A percentile compares a stretch with the other conserved stretches of the same genome.
Conservation (phyloP, 2,113 vertebrate species). For the Sardina pilchardus region DNA sequence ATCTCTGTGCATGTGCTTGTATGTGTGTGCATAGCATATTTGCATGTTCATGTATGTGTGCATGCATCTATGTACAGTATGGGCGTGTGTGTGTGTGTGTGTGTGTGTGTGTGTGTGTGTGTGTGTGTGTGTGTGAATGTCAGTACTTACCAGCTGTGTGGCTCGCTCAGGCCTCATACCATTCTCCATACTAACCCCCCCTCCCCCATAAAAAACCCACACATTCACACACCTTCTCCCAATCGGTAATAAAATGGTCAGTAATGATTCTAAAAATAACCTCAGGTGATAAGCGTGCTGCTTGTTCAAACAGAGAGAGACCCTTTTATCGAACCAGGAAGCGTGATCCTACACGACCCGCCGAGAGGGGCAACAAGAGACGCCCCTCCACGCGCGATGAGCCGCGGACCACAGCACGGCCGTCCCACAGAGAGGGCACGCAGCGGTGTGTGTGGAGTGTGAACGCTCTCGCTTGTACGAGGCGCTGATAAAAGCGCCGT, state of each 20-base stretch:
- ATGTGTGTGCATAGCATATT: background rate
- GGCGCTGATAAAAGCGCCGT: constrained; percentile 19
- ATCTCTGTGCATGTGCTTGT: background rate
- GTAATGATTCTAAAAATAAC: background rate
- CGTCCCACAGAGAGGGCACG: background rate
- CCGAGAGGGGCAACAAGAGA: background rate
- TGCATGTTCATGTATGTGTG: background rate
- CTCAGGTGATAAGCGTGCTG: background rate
- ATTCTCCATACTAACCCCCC: no score
- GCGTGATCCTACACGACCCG: background rate
- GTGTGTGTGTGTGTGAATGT: background rate
- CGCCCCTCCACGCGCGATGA: background rate
- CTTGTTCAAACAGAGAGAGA: background rate
- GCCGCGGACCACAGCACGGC: background rate
- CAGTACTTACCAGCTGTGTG: background rate
- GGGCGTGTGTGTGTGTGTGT: constrained; percentile 31
- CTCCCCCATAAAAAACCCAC: no score
- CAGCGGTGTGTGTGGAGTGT: background rate
- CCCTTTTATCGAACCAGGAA: background rate
- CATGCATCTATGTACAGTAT: background rate
- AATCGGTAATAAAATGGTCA: background rate
- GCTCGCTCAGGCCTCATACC: no score
- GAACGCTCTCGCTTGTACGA: constrained; percentile 20
- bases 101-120: background rate
- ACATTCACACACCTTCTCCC: background rate